Evolutionary conservation across 1,140 invertebrate species (phyloP).

Genomic region (Bombyx mandarina): DNA sequence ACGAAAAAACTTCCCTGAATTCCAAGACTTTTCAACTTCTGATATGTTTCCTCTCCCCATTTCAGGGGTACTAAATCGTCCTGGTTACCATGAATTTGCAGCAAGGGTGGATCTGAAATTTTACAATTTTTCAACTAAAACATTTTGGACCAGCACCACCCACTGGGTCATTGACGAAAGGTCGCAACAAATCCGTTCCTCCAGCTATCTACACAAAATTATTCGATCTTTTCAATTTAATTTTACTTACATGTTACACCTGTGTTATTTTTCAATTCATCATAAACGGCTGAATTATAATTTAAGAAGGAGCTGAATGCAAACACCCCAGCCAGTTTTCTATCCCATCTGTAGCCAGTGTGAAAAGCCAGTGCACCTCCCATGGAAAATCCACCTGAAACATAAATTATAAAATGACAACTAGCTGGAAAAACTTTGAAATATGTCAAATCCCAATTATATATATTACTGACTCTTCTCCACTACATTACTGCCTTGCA

Average conservation of each 20-base stretch:
- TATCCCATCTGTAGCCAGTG: slow-evolving; percentile 74
- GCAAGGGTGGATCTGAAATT: slow-evolving; percentile 46
- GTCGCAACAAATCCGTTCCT: too few species aligned
- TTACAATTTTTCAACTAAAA: too few species aligned
- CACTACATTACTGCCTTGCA: background rate
- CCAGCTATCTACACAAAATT: too few species aligned
- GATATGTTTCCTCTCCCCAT: slow-evolving; percentile 41
- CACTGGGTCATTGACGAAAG: too few species aligned
- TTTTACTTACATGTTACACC: slow-evolving; percentile 24
- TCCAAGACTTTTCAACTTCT: slow-evolving; percentile 33
- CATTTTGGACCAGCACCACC: too few species aligned
- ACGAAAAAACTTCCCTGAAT: slow-evolving; percentile 45
- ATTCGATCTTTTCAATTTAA: too few species aligned
- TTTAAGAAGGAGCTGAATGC: slow-evolving; percentile 82
- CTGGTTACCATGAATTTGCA: slow-evolving; percentile 52
- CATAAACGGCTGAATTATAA: slow-evolving; percentile 75
- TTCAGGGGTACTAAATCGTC: slow-evolving; percentile 41
- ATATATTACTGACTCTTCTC: too few species aligned
- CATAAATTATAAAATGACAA: background rate
- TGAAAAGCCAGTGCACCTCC: slow-evolving; percentile 80
- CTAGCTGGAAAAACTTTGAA: background rate
- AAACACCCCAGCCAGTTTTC: slow-evolving; percentile 77
- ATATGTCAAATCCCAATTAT: too few species aligned
- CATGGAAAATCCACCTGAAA: slow-evolving; percentile 83
- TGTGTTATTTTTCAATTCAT: slow-evolving; percentile 40